These are phyloP conservation scores for Acrossocheilus fasciatus DNA, from an alignment of 2,797 vertebrate species.

Conservation along the genomic window DNA sequence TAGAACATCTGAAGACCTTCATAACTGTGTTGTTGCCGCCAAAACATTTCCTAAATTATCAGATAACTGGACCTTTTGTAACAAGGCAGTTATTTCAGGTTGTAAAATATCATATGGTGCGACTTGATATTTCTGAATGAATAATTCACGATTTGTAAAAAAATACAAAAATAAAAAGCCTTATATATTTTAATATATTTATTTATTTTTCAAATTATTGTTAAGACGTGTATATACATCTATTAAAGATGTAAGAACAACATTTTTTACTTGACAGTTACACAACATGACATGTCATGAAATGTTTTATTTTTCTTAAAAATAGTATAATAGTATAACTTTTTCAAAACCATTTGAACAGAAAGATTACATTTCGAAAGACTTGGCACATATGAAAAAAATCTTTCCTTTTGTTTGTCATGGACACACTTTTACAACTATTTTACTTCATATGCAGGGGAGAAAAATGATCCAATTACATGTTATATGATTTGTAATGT, in stretches of 20 bases:
- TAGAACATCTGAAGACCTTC: neutral
- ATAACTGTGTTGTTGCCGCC: neutral
- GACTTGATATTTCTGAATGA: neutral
- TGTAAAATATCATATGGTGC: neutral
- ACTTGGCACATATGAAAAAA: neutral
- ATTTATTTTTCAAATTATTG: neutral
- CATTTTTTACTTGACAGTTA: neutral
- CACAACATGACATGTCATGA: neutral
- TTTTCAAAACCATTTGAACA: neutral
- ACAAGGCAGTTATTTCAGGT: neutral
- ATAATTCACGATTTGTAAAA: neutral
- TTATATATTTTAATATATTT: too few relatives aligned
- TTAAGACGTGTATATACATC: neutral
- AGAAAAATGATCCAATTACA: slow-evolving; percentile 8
- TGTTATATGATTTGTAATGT: neutral
- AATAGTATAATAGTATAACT: neutral
- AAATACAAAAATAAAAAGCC: neutral
- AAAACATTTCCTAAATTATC: neutral
- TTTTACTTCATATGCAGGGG: neutral
- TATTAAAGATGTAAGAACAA: neutral
- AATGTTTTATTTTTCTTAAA: neutral
- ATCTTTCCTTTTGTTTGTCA: too few relatives aligned
- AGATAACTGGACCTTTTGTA: neutral
- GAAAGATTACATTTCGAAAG: neutral
- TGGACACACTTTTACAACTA: neutral